Conservation (phyloP, 2,797 vertebrate species). For the Rhincodon typus region DNA sequence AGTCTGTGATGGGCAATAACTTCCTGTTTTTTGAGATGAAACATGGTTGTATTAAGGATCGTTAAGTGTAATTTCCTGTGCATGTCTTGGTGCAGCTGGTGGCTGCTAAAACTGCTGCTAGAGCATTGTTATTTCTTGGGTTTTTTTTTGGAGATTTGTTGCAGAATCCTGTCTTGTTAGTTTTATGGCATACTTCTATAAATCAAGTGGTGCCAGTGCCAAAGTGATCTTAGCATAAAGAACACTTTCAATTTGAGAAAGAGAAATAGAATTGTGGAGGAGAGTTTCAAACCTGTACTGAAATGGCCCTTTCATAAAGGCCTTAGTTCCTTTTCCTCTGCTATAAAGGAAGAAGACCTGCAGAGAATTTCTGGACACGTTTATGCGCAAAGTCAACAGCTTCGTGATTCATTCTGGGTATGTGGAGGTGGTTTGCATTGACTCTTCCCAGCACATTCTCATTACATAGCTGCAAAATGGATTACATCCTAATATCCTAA, state of each 20-base stretch:
- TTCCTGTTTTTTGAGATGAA: slow-evolving; percentile 18
- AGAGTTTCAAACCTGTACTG: not conserved
- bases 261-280: not conserved
- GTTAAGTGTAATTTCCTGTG: slow-evolving; percentile 25
- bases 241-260: not conserved
- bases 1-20: slow-evolving; percentile 1
- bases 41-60: not conserved
- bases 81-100: not conserved
- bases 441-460: not conserved
- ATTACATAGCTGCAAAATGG: not conserved
- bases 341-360: not conserved
- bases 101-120: not conserved
- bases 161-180: not conserved
- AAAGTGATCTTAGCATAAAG: not conserved
- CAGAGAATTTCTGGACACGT: not conserved
- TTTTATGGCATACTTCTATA: not conserved
- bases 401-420: not conserved
- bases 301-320: not conserved
- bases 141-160: not conserved
- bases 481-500: not conserved
- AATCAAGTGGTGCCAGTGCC: not conserved
- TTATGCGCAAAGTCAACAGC: not conserved
- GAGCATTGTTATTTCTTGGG: not conserved
- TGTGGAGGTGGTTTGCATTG: not conserved
- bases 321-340: not conserved